These are phyloP conservation scores for Theocolax elegans DNA, from an alignment of 1,140 invertebrate genomes.

Conservation along the genomic window DNA sequence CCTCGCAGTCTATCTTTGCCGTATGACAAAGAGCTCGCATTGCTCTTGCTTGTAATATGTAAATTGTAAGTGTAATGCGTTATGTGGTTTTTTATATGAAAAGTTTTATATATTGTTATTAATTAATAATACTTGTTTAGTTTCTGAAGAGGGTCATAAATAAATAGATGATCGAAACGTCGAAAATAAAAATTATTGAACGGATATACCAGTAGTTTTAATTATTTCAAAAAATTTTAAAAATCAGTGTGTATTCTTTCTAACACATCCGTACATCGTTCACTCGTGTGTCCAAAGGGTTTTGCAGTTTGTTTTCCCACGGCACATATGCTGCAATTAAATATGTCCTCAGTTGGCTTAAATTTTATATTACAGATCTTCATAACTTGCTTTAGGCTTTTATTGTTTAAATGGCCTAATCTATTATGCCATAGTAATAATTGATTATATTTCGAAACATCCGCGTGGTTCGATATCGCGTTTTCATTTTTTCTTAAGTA, in stretches of 20 bases:
- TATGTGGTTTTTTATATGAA: no score
- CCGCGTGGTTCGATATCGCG: not conserved
- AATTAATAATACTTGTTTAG: no score
- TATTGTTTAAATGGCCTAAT: conserved; percentile 9
- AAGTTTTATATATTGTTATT: no score
- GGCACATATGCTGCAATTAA: not conserved
- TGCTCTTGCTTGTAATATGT: no score
- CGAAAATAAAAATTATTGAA: no score
- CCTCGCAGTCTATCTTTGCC: no score
- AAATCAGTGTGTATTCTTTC: conserved; percentile 31
- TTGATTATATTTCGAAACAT: not conserved
- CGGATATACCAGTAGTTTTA: no score
- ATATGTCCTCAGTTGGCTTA: not conserved
- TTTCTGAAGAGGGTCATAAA: no score
- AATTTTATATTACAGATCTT: not conserved
- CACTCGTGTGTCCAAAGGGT: not conserved
- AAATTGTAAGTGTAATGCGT: no score
- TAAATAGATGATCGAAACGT: no score
- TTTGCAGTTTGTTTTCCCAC: not conserved
- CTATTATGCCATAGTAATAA: conserved; percentile 4
- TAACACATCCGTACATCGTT: not conserved
- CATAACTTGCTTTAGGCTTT: not conserved
- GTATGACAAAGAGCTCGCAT: no score
- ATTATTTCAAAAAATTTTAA: no score
- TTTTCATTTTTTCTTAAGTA: not conserved